Base-by-base conservation (phyloP, 2,113 vertebrate genomes). In the Clupea harengus region DNA sequence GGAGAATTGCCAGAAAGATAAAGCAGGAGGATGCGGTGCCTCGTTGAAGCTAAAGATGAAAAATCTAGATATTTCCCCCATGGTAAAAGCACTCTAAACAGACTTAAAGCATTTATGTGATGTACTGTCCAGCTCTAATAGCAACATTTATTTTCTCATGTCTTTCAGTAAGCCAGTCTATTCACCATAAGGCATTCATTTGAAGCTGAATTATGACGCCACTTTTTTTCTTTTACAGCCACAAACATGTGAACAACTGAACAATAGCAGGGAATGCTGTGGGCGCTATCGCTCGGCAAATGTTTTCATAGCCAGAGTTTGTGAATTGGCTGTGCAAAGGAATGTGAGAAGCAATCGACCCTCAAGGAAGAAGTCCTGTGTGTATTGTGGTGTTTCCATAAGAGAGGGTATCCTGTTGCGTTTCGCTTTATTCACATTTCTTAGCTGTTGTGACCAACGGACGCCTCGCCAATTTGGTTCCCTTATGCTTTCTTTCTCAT, bases 101-200 rank as follows among this genome's bases (percentile, higher is more conserved):
- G 64, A 67, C n/a, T 67, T 67, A 67, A 67, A 25, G 25, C 64
- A 67, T 67, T 67, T 67, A 47, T 81, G 84, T 67, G 64, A 81
- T 88, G 46, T 81, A 86, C 83, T 86, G 81, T 28, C 83, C 32
- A 25, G 28, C 60, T 52, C 45, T 85, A 87, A 88, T 78, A 81
- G 80, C 64, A 81, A 75, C 82, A 82, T 87, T 83, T 81, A 54
- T 85, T 82, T 78, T 25, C 50, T 81, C 83, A 83, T 86, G 85
- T 85, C 78, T 67, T 83, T 25, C 84, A 72, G 57, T 49, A 25
- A 83, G 46, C 75, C 47, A 87, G 52, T 57, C 32, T 78, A 57
- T 80, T 47, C 28, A 78, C 72, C 1, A 32, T 28, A 45, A 64
- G 54, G 49, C 32, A 75, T 82, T 88, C 45, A 57, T 85, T 81